Evolutionary conservation across 2,797 vertebrate species (phyloP).

Genomic region (Balearica regulorum): DNA sequence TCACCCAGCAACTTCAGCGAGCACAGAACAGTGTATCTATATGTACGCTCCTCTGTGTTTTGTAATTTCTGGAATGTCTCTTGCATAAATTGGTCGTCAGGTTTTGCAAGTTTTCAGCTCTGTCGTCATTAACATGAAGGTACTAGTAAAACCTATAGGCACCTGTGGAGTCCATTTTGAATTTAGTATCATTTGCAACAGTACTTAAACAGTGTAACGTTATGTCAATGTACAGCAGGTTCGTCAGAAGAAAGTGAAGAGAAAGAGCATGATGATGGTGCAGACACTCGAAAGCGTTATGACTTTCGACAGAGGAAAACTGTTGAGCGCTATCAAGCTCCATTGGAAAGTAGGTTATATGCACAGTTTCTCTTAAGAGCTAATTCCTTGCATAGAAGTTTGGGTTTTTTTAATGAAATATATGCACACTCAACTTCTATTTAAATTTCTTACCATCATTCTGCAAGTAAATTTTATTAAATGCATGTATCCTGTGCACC

Average conservation of each 20-base stretch:
- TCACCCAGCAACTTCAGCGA: background rate
- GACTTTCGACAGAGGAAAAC: conserved; percentile 90
- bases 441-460: background rate
- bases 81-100: background rate
- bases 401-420: background rate
- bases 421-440: rapidly evolving
- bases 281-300: conserved; percentile 87
- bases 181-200: background rate
- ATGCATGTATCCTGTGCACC: background rate
- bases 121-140: background rate
- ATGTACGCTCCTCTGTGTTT: background rate
- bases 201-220: background rate
- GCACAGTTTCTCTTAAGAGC: background rate
- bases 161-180: background rate
- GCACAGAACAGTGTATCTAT: background rate
- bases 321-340: conserved; percentile 88
- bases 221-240: background rate
- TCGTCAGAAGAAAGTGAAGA: conserved; percentile 78
- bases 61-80: background rate
- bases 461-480: background rate
- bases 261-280: conserved; percentile 78
- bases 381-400: background rate
- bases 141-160: background rate
- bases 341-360: conserved; percentile 79
- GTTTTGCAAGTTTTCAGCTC: background rate